Conservation (phyloP, 2,888 invertebrate species). For the Sclerodermus sp. region DNA sequence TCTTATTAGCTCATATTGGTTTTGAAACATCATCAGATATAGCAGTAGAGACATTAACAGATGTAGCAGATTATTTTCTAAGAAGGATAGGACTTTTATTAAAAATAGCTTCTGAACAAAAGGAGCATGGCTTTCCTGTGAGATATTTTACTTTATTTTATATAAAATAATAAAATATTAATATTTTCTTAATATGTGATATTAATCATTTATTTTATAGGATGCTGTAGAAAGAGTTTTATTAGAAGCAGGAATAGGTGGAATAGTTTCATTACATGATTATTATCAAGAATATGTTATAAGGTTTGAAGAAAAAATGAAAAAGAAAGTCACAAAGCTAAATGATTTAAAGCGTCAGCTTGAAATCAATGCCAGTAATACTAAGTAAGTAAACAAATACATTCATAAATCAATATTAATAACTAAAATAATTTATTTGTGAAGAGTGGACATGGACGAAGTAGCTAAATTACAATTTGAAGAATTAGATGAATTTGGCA, state of each 20-base stretch:
- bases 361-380: constrained; percentile 39
- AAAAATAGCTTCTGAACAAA: constrained; percentile 61
- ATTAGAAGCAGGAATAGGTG: constrained; percentile 65
- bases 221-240: constrained; percentile 65
- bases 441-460: constrained; percentile 51
- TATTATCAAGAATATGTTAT: constrained; percentile 61
- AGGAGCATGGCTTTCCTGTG: constrained; percentile 61
- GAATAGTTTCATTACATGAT: constrained; percentile 61
- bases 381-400: constrained; percentile 28
- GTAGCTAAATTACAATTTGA: constrained; percentile 49
- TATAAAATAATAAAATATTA: no score
- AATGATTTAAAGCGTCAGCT: constrained; percentile 45
- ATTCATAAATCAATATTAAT: neutral
- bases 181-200: no score
- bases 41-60: constrained; percentile 59
- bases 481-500: constrained; percentile 51
- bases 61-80: constrained; percentile 59
- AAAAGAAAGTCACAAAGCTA: constrained; percentile 41
- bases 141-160: constrained; percentile 18
- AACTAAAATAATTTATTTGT: neutral
- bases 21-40: constrained; percentile 61
- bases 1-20: constrained; percentile 61
- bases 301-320: constrained; percentile 45
- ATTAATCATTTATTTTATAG: no score
- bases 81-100: constrained; percentile 59